A percentile compares a stretch with the other conserved stretches of the same genome.
Conservation (phyloP, 2,797 vertebrate species). For the Poeciliopsis infans region DNA sequence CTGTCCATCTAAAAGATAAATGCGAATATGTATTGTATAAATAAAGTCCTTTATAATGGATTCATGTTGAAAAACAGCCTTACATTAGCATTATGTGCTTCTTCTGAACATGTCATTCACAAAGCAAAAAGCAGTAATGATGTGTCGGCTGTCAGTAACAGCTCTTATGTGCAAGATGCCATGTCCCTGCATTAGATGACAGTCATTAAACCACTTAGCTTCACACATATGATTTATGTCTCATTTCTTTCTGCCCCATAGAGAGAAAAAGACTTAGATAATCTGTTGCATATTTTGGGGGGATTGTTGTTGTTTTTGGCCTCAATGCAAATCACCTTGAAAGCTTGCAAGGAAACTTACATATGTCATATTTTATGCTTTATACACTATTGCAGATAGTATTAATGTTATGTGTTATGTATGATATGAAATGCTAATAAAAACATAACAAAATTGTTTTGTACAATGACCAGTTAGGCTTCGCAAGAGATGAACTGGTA, state of each 20-base stretch:
- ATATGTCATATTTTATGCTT: background rate
- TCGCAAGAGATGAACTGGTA: background rate
- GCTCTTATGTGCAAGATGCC: background rate
- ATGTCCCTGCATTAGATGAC: background rate
- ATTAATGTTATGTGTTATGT: background rate
- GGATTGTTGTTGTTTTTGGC: background rate
- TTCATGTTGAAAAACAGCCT: background rate
- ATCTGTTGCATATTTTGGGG: no score
- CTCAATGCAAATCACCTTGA: background rate
- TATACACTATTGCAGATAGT: background rate
- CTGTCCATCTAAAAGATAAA: conserved; percentile 13
- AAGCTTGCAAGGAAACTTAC: background rate
- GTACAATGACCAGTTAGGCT: background rate
- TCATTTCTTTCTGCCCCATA: no score
- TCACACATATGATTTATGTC: no score
- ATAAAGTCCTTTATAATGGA: background rate
- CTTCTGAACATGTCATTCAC: background rate
- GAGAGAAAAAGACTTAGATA: no score
- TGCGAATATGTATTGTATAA: background rate
- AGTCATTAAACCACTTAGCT: background rate
- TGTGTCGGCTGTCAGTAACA: background rate
- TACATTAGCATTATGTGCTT: background rate
- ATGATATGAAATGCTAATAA: background rate
- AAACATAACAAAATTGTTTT: background rate
- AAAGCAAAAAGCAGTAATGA: background rate